phyloP scores from a whole-genome alignment of 1,140 invertebrate genomes.

The Aporrectodea caliginosa region DNA sequence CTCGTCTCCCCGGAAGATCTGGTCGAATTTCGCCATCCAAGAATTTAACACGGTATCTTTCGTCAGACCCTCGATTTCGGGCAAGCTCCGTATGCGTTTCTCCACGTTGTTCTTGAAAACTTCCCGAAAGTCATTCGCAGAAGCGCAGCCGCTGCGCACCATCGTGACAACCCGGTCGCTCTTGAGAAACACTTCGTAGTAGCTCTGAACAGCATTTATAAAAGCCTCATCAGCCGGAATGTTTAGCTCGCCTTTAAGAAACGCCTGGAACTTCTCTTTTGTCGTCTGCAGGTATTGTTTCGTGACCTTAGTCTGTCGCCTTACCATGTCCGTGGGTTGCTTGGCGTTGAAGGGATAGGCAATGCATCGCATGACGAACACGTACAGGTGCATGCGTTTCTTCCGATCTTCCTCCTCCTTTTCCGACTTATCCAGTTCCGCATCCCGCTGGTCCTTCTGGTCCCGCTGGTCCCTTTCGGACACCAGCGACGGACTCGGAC shows the following conservation, averaged over 20 bases:
- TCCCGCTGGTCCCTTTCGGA: slow-evolving; percentile 65
- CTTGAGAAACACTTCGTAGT: slow-evolving; percentile 82
- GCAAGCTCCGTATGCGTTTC: slow-evolving; percentile 90
- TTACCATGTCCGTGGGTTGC: slow-evolving; percentile 92
- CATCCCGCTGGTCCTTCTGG: slow-evolving; percentile 49
- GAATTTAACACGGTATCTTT: slow-evolving; percentile 98
- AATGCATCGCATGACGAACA: slow-evolving; percentile 95
- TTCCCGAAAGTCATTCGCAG: slow-evolving; percentile 96
- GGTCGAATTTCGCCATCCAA: slow-evolving; percentile 99
- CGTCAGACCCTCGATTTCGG: slow-evolving; percentile 97
- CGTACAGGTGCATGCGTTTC: slow-evolving; percentile 88
- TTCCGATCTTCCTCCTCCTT: slow-evolving; percentile 89
- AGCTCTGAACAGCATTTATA: slow-evolving; percentile 91
- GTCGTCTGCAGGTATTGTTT: slow-evolving; percentile 93
- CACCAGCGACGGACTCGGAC: slow-evolving; percentile 74
- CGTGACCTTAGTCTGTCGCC: slow-evolving; percentile 72
- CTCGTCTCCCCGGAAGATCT: slow-evolving; percentile 83
- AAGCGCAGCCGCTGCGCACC: slow-evolving; percentile 94
- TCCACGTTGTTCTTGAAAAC: slow-evolving; percentile 96
- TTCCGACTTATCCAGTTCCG: slow-evolving; percentile 65
- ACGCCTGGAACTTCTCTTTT: slow-evolving; percentile 84
- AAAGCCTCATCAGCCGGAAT: slow-evolving; percentile 95
- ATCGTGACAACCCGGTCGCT: slow-evolving; percentile 87
- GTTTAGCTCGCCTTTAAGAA: slow-evolving; percentile 73
- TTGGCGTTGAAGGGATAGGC: slow-evolving; percentile 99